A percentile compares a stretch with the other conserved stretches of the same genome.
Evolutionary conservation across 2,888 invertebrate species (phyloP).

Genomic region (Nymphalis polychloros): DNA sequence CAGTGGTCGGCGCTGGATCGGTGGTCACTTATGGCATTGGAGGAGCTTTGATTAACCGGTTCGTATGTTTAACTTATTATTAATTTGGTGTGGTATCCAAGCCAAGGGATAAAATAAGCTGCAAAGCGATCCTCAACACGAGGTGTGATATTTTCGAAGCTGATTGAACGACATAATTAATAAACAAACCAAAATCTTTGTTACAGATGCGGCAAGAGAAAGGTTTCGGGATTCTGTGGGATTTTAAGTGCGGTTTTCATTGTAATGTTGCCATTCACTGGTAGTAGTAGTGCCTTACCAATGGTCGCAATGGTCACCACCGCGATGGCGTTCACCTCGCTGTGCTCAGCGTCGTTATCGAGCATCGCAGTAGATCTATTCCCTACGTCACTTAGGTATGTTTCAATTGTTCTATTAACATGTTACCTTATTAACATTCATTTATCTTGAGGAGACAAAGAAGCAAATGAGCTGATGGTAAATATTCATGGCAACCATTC

Average conservation of each 20-base stretch:
- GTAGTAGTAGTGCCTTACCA: conserved; percentile 67
- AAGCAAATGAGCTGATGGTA: no score
- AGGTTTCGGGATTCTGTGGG: conserved; percentile 64
- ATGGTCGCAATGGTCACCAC: conserved; percentile 81
- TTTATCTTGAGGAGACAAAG: no score
- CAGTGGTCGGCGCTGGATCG: conserved; percentile 84
- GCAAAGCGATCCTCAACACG: no score
- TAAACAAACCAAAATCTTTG: not conserved
- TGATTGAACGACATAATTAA: no score
- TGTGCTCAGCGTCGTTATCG: conserved; percentile 82
- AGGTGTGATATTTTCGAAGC: no score
- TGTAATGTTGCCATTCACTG: conserved; percentile 79
- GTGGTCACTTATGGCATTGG: conserved; percentile 84
- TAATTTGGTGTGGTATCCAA: no score
- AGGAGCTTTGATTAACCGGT: conserved; percentile 67
- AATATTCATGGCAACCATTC: no score
- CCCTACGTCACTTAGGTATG: conserved; percentile 84
- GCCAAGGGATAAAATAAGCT: no score
- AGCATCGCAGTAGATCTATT: conserved; percentile 84
- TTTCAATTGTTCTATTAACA: not conserved
- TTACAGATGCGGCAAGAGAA: conserved; percentile 67
- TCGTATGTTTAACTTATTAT: not conserved
- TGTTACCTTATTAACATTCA: no score
- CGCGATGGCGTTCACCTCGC: conserved; percentile 77
- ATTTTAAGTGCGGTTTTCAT: conserved; percentile 75